Evolutionary conservation across 92 coral and sea anemone species (phyloP).

Genomic region (Bergia sp.): DNA sequence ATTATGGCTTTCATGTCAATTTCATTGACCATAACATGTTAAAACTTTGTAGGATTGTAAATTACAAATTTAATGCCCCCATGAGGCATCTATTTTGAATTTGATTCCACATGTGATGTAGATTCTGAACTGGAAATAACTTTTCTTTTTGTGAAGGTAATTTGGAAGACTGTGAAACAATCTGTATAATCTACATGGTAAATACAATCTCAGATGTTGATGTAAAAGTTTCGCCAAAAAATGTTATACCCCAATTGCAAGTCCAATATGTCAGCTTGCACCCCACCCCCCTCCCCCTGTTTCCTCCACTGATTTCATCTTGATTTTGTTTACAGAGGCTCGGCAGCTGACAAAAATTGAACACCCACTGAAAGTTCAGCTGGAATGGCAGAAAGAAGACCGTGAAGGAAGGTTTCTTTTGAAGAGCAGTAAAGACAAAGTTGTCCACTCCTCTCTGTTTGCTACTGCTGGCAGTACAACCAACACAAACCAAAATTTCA

Average conservation of each 20-base stretch:
- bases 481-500: conserved; percentile 69
- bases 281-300: no score
- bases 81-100: background rate
- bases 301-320: background rate
- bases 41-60: background rate
- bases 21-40: background rate
- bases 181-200: no score
- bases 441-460: conserved; percentile 80
- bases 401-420: conserved; percentile 96
- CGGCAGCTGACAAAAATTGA: conserved; percentile 69
- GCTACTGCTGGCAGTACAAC: conserved; percentile 61
- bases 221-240: no score
- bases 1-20: no score
- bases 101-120: background rate
- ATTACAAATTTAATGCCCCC: background rate
- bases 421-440: conserved; percentile 89
- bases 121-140: background rate
- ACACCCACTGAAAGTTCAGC: conserved; percentile 83
- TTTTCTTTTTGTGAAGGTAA: background rate
- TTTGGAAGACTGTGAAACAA: background rate
- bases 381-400: conserved; percentile 88
- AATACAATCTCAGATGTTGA: no score
- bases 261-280: no score
- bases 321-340: conserved; percentile 64
- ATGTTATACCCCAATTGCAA: no score